phyloP scores from a whole-genome alignment of 2,113 vertebrate genomes.

The Spilogale gracilis region DNA sequence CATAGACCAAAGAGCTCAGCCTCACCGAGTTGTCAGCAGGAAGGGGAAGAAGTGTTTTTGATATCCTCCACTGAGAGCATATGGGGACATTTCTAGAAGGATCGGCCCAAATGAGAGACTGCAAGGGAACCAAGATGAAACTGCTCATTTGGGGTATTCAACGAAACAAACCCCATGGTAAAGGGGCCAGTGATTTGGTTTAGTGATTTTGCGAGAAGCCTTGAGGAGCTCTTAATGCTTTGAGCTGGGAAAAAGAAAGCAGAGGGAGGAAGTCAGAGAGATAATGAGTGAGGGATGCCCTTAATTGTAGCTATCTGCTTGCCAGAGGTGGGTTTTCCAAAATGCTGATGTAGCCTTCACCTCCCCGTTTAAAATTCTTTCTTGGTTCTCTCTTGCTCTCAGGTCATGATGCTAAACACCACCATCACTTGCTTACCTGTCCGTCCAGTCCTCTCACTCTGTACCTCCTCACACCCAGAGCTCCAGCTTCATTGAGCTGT shows the following conservation, averaged over 20 bases:
- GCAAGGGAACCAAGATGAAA: not conserved
- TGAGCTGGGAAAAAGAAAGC: not conserved
- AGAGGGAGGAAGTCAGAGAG: not conserved
- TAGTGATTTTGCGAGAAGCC: not conserved
- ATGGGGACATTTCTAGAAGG: not conserved
- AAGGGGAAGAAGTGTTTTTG: not conserved
- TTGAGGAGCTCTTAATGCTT: not conserved
- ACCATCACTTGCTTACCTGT: not conserved
- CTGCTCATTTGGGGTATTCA: not conserved
- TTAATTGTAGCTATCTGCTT: not conserved
- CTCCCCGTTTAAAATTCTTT: not conserved
- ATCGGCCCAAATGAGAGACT: not conserved
- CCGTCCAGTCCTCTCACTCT: not conserved
- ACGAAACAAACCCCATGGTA: fast-evolving
- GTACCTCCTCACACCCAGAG: not conserved
- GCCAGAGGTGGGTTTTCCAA: not conserved
- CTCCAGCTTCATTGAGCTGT: not conserved
- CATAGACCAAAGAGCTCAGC: not conserved
- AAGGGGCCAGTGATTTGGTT: not conserved
- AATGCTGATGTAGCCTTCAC: not conserved
- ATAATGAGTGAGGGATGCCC: not conserved
- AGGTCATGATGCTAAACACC: not conserved
- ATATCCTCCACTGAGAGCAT: not conserved
- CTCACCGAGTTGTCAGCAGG: not conserved
- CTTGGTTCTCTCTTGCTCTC: not conserved